A percentile compares a stretch with the other conserved stretches of the same genome.
Conservation (phyloP, 2,888 invertebrate species). For the Peribatodes rhomboidaria region DNA sequence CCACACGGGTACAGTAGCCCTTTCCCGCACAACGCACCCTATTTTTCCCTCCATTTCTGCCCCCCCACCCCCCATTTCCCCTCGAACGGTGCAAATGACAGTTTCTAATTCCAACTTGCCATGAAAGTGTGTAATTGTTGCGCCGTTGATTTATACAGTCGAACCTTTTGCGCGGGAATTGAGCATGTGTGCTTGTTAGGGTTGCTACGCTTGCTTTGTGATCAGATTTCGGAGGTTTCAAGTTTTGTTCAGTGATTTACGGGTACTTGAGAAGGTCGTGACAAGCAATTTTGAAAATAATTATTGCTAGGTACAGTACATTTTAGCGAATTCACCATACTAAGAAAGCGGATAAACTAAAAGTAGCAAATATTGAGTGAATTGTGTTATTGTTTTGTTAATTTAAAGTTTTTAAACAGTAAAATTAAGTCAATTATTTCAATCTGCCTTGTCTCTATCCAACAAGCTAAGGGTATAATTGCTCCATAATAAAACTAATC, state of each 20-base stretch:
- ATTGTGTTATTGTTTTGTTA: too few species aligned
- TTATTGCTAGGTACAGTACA: too few species aligned
- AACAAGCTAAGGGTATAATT: too few species aligned
- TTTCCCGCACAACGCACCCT: slow-evolving; percentile 75
- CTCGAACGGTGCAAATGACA: slow-evolving; percentile 87
- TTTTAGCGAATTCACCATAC: too few species aligned
- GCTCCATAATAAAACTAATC: too few species aligned
- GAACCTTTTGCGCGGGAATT: slow-evolving; percentile 73
- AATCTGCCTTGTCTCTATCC: too few species aligned
- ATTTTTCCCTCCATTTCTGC: slow-evolving; percentile 76
- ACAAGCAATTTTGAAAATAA: background rate
- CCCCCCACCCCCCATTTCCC: slow-evolving; percentile 59
- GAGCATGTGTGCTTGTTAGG: slow-evolving; percentile 67
- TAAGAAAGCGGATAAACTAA: too few species aligned
- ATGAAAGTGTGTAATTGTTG: slow-evolving; percentile 87
- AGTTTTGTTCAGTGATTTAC: background rate
- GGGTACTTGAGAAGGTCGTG: background rate
- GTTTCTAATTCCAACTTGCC: slow-evolving; percentile 87
- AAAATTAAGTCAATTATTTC: too few species aligned
- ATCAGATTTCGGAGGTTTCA: slow-evolving; percentile 41
- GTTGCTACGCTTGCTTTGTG: slow-evolving; percentile 44
- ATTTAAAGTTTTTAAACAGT: too few species aligned
- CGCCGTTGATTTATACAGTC: slow-evolving; percentile 85
- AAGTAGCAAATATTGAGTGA: too few species aligned
- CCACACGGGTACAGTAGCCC: slow-evolving; percentile 72